Percentiles rank a stretch among this genome's conserved stretches.
These are phyloP conservation scores for Neotoma lepida DNA, from an alignment of 2,113 vertebrate genomes.

Conservation along the genomic window DNA sequence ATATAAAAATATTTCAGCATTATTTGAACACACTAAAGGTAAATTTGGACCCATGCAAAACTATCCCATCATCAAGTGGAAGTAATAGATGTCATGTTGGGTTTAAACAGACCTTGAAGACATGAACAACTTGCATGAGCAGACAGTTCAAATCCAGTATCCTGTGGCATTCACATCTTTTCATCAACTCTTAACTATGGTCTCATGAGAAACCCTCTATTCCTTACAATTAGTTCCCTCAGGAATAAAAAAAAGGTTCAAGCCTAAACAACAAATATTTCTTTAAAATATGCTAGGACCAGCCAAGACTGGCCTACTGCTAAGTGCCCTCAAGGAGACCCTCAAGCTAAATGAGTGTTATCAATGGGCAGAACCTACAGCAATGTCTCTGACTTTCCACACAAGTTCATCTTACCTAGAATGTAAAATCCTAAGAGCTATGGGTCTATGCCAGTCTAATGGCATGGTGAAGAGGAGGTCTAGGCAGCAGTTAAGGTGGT, in stretches of 20 bases:
- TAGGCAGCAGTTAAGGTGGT: not conserved
- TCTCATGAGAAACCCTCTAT: not conserved
- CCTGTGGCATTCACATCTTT: not conserved
- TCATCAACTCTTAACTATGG: not conserved
- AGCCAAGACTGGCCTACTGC: not conserved
- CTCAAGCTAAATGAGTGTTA: not conserved
- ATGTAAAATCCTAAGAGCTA: not conserved
- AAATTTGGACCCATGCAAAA: not conserved
- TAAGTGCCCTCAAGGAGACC: not conserved
- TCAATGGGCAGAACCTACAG: not conserved
- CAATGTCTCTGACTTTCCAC: not conserved
- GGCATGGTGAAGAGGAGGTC: not conserved
- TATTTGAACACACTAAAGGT: not conserved
- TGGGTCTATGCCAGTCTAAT: not conserved
- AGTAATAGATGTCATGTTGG: not conserved
- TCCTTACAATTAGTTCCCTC: not conserved
- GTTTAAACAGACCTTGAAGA: not conserved
- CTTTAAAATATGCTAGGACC: not conserved
- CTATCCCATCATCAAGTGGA: not conserved
- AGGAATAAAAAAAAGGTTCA: conserved; percentile 27
- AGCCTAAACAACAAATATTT: not conserved
- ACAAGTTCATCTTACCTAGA: not conserved
- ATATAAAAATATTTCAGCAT: not conserved
- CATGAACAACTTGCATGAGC: not conserved
- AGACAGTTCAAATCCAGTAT: not conserved